A percentile compares a stretch with the other conserved stretches of the same genome.
These are phyloP conservation scores for Pocota personata DNA, from an alignment of 2,888 invertebrate genomes.

Conservation along the genomic window DNA sequence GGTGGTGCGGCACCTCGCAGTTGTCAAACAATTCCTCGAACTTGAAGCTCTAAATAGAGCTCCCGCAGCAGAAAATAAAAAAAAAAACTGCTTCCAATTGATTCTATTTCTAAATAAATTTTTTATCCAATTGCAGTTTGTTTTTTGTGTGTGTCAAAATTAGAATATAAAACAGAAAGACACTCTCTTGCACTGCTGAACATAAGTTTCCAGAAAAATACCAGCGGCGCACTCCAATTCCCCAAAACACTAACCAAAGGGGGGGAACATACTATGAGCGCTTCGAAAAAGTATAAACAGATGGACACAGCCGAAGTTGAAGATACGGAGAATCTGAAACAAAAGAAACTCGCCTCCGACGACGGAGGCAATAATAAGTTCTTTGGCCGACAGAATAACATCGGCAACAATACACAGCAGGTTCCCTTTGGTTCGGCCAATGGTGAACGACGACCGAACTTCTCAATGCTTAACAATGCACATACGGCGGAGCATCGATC, in stretches of 20 bases:
- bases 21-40: conserved; percentile 40
- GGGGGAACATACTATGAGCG: conserved; percentile 80
- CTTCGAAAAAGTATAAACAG: conserved; percentile 82
- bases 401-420: conserved; percentile 73
- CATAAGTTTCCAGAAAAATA: background rate
- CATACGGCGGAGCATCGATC: conserved; percentile 79
- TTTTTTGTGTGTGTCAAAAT: conserved; percentile 23
- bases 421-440: conserved; percentile 77
- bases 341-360: conserved; percentile 76
- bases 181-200: background rate
- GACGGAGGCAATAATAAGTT: conserved; percentile 74
- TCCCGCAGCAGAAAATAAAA: background rate
- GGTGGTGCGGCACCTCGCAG: conserved; percentile 30
- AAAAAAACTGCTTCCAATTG: conserved; percentile 1
- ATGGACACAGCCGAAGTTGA: conserved; percentile 80
- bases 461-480: conserved; percentile 80
- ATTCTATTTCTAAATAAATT: conserved; percentile 14
- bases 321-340: conserved; percentile 80
- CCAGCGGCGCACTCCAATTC: conserved; percentile 11
- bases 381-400: conserved; percentile 71
- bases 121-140: conserved; percentile 34
- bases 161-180: background rate
- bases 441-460: conserved; percentile 81
- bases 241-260: conserved; percentile 18
- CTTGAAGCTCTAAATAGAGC: background rate